Evolutionary conservation across 1,140 invertebrate species (phyloP), one percentile per base, ranked within the genome.

Genomic region (Drosophila baimaii): DNA sequence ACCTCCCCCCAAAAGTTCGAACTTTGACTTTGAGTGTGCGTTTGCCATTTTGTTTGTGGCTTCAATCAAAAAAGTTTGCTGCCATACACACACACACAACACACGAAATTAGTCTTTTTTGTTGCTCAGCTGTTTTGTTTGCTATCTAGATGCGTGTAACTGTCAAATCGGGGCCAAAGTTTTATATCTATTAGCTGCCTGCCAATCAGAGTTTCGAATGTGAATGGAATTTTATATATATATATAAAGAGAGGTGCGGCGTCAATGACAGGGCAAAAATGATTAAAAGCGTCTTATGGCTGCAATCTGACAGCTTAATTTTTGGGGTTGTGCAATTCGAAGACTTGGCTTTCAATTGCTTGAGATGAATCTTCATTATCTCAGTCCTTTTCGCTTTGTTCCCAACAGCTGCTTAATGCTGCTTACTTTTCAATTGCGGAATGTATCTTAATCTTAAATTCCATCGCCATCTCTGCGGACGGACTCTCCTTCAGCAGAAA

Each of bases 51-150:
- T 37, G 39, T 70, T 54, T 71, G 65, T 13, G 37, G 82, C 82
- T 79, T 85, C 83, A 86, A 86, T 86, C 83, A 88, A 70, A 79
- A 85, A 86, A 86, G 71, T 86, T 86, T 66, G 61, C 46, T 62
- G 61, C 39, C 57, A 58, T 62, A 64, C 71, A 47, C 71, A 59
- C 62, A 77, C 70, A 58, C 70, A 44, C 72, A 79, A 59, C 62
- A 77, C 70, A 58, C 70, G 49, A 79, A 79, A 71, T 72, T 39
- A 78, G 62, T 59, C 74, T 70, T 74, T 72, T 77, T 56, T 77
- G 64, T 78, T 82, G 78, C 80, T 68, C 44, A 17, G 46, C 46
- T 66, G 19, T 43, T 46, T 68, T 68, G 55, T 66, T 59, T 55
- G 51, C 43, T 61, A 44, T 56, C 43, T 47, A 43, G 29, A 72